Evolutionary conservation across 2,113 vertebrate species (phyloP).

Genomic region (Crocuta crocuta): DNA sequence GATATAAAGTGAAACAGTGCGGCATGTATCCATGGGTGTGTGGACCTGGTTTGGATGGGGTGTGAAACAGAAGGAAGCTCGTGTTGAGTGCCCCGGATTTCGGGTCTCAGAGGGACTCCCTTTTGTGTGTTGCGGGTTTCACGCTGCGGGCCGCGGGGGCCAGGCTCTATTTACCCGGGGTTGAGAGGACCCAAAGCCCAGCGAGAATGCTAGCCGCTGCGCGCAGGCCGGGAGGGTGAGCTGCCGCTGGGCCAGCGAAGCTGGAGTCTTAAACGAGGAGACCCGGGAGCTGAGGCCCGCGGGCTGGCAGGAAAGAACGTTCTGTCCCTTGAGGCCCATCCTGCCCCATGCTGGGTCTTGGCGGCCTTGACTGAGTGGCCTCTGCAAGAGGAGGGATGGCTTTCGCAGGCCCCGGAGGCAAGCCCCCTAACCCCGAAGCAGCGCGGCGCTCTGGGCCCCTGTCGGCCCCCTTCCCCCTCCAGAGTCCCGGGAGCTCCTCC

Average conservation of each 20-base stretch:
- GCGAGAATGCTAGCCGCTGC: background rate
- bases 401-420: background rate
- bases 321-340: background rate
- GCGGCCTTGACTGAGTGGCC: background rate
- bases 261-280: background rate
- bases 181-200: background rate
- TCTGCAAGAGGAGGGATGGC: background rate
- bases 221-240: background rate
- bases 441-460: rapidly evolving
- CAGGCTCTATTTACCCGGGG: background rate
- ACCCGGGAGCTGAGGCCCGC: background rate
- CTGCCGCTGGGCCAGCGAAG: background rate
- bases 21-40: background rate
- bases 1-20: background rate
- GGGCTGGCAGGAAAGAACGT: background rate
- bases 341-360: background rate
- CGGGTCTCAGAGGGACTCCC: background rate
- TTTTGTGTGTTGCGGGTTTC: background rate
- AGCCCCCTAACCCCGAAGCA: background rate
- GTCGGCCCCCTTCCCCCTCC: too few species aligned
- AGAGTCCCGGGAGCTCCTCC: background rate
- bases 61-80: background rate
- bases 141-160: background rate
- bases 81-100: background rate
- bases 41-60: background rate